Evolutionary conservation across 1,140 invertebrate genomes (phyloP).

Genomic region (Alviniconcha marisindica): DNA sequence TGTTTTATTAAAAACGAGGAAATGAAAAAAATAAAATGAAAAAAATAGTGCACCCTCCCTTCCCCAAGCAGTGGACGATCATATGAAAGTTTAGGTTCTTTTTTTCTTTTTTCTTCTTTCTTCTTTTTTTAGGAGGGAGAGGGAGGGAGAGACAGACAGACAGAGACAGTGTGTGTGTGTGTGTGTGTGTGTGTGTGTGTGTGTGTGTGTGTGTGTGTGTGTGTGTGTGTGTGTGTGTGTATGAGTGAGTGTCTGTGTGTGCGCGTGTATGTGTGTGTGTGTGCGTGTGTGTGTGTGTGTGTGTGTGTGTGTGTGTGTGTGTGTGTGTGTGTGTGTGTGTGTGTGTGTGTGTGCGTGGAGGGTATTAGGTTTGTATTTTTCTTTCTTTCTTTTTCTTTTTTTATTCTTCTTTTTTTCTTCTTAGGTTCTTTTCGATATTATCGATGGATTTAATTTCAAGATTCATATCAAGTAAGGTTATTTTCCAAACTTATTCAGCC

Average conservation of each 20-base stretch:
- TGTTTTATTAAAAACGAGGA: not conserved
- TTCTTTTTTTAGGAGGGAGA: no score
- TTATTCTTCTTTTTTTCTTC: no score
- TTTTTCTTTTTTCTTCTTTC: no score
- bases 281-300: not conserved
- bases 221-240: not conserved
- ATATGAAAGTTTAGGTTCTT: not conserved
- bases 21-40: not conserved
- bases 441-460: no score
- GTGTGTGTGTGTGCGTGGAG: not conserved
- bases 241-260: not conserved
- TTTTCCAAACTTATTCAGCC: no score
- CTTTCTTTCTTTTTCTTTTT: no score
- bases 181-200: slow-evolving; percentile 10
- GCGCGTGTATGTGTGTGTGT: not conserved
- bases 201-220: slow-evolving; percentile 10
- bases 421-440: no score
- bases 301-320: slow-evolving; percentile 17
- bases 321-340: not conserved
- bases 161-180: not conserved
- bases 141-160: not conserved
- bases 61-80: not conserved
- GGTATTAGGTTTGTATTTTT: no score
- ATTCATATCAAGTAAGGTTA: no score
- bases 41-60: not conserved